Conservation (phyloP, 2,113 vertebrate genomes). For the Triplophysa siluroides region DNA sequence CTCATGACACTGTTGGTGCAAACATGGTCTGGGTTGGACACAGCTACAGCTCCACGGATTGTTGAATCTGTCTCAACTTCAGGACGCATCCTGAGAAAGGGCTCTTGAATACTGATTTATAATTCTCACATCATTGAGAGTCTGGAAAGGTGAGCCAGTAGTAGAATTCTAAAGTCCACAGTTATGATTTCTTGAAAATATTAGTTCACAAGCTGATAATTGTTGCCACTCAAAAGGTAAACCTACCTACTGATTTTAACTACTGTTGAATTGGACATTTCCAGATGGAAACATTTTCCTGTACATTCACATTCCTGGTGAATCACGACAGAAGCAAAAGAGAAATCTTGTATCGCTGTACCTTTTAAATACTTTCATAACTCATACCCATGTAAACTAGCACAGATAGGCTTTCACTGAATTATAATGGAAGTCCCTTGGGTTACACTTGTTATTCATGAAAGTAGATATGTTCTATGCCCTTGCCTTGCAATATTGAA, state of each 20-base stretch:
- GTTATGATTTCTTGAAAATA: background rate
- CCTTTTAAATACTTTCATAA: background rate
- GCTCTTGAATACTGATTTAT: conserved; percentile 23
- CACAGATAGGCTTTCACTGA: background rate
- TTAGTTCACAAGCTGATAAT: background rate
- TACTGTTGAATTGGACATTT: conserved; percentile 1
- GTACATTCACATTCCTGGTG: background rate
- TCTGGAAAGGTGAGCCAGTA: conserved; percentile 7
- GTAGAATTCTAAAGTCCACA: background rate
- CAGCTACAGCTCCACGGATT: background rate
- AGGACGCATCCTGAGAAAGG: background rate
- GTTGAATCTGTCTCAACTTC: background rate
- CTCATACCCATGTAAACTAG: background rate
- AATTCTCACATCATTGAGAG: background rate
- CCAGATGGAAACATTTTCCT: background rate
- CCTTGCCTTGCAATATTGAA: conserved; percentile 28
- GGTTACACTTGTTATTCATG: conserved; percentile 34
- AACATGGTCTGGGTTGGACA: background rate
- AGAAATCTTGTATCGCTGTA: background rate
- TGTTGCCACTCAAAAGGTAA: background rate
- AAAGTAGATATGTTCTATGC: conserved; percentile 19
- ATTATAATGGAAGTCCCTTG: background rate
- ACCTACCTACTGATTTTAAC: background rate
- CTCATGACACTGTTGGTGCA: background rate
- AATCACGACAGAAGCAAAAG: background rate